These are phyloP conservation scores for Cheilosia scutellata DNA, from an alignment of 2,888 invertebrate genomes.

Conservation along the genomic window DNA sequence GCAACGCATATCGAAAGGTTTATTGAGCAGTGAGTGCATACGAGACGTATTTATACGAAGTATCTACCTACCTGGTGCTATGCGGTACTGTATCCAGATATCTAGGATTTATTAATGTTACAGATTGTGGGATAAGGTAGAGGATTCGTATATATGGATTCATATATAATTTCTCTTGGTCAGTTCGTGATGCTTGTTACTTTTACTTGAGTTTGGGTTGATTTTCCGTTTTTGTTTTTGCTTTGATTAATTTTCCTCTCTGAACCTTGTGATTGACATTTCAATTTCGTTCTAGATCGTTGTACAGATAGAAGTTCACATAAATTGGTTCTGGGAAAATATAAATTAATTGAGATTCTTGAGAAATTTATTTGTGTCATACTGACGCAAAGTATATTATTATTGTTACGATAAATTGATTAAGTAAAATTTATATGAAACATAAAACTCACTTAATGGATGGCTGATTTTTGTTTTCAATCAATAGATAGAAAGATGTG, in stretches of 20 bases:
- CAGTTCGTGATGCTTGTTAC: constrained; percentile 20
- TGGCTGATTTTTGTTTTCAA: too few species aligned
- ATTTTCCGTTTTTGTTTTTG: background rate
- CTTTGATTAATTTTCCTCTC: constrained; percentile 6
- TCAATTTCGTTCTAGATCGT: constrained; percentile 62
- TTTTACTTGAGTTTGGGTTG: constrained; percentile 2
- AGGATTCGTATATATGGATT: constrained; percentile 9
- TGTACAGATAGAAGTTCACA: constrained; percentile 33
- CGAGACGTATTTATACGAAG: background rate
- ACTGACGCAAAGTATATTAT: background rate
- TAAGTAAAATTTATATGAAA: background rate
- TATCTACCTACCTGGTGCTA: background rate
- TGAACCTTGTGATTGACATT: constrained; percentile 56
- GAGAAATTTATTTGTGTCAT: background rate
- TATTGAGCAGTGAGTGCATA: constrained; percentile 30
- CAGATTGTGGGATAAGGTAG: constrained; percentile 14
- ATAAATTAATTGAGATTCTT: background rate
- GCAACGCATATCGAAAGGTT: constrained; percentile 2
- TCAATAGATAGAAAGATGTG: too few species aligned
- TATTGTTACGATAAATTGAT: background rate
- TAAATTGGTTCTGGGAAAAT: constrained; percentile 34
- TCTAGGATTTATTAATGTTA: constrained; percentile 54
- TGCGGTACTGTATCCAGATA: background rate
- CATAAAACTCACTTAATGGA: too few species aligned
- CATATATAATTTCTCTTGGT: constrained; percentile 43